Base-by-base conservation (phyloP, 1,140 invertebrate genomes). In the Leptinotarsa defecta region DNA sequence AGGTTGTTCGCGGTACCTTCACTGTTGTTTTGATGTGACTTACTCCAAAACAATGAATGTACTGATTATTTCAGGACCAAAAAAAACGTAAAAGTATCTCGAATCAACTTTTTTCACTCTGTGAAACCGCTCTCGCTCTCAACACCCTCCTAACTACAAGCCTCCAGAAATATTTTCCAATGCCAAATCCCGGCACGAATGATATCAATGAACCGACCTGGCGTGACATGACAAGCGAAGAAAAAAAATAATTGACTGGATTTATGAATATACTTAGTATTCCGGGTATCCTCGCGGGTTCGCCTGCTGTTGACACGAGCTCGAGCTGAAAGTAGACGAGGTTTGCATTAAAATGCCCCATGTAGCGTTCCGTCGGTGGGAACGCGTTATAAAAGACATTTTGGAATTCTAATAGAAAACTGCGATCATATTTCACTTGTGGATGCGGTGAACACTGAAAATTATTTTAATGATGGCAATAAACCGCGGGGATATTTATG, bases 391-490 rank as follows among this genome's bases (percentile, higher is more conserved):
- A 73, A 74, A 71, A 74, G 76, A 77, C 78, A 77, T 77, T 77
- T 77, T 61, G 76, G 76, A 77, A 79, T 79, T 79, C 78, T 80
- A 80, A 80, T 80, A 73, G 71, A 73, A 73, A 73, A 73, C 62
- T 73, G 61, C 20, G 73, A 71, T 76, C 71, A 77, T 77, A 75
- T 77, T 79, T 79, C 78, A 79, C 78, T 74, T 76, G 76, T 57
- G 72, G 68, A 63, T 64, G 74, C 74, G 75, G 69, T 76, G 69
- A 79, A 79, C 77, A 76, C 75, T 78, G 69, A 76, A 81, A 82
- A 82, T 82, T 82, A 82, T 82, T 82, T 82, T 82, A 79, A 81
- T 81, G 77, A 74, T 49, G 76, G 78, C 76, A 82, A 82, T 82
- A 82, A 82, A 82, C 76, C 77, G 73, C 43, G 68, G 49, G 67